Percentiles rank a stretch among this genome's conserved stretches.
Conservation (phyloP, 2,797 vertebrate genomes). For the Halcyon chelicuti region DNA sequence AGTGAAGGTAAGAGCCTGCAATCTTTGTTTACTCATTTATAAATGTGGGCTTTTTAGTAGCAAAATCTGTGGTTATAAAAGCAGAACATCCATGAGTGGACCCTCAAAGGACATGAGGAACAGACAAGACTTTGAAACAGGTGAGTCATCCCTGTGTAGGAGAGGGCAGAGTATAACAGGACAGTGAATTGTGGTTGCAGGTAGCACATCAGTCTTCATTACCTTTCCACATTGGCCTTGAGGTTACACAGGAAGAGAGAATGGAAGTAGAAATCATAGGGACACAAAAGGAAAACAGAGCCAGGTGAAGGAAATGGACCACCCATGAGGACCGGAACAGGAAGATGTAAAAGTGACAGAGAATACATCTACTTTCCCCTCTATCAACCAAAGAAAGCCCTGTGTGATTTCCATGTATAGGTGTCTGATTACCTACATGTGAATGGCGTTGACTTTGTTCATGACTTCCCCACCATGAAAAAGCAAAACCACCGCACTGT, state of each 20-base stretch:
- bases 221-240: neutral
- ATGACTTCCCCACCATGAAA: neutral
- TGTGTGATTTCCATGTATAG: neutral
- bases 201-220: rapidly evolving
- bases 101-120: neutral
- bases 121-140: neutral
- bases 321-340: rapidly evolving
- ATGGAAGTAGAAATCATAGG: neutral
- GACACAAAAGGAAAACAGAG: neutral
- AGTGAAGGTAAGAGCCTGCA: neutral
- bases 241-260: neutral
- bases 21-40: neutral
- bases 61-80: neutral
- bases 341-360: neutral
- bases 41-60: neutral
- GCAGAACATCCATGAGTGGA: neutral
- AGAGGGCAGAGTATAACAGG: neutral
- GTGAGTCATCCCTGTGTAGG: neutral
- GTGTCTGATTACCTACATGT: neutral
- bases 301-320: neutral
- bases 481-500: neutral
- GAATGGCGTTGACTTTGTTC: neutral
- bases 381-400: neutral
- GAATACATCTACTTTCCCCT: neutral
- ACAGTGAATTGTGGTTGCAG: neutral